Conservation (phyloP, 2,888 invertebrate genomes). For the Noctua janthe region DNA sequence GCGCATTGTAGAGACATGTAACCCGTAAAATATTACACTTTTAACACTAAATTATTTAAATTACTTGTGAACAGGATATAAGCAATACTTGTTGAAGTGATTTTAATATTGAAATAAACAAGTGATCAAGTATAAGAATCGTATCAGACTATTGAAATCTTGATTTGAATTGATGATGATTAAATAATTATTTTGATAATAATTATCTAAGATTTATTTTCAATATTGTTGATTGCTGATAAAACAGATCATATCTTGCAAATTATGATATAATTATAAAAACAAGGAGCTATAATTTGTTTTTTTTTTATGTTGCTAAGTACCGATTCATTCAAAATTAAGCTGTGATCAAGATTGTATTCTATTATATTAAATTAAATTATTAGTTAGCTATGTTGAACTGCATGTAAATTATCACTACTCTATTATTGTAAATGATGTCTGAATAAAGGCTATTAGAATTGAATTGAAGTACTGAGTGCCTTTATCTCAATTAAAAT, state of each 20-base stretch:
- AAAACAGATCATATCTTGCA: background rate
- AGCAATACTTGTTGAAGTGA: background rate
- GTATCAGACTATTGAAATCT: conserved; percentile 10
- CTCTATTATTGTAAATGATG: no score
- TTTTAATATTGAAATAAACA: background rate
- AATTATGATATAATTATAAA: conserved; percentile 19
- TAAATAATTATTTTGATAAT: background rate
- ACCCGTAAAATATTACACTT: background rate
- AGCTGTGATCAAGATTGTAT: no score
- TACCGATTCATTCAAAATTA: no score
- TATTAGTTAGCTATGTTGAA: no score
- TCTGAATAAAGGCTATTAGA: no score
- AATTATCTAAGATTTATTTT: conserved; percentile 2
- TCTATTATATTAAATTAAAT: no score
- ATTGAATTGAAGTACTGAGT: background rate
- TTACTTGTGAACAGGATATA: background rate
- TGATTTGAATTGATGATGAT: background rate
- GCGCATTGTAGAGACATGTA: background rate
- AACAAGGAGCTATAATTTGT: background rate
- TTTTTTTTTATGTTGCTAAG: background rate
- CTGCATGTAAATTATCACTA: no score
- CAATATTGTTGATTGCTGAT: background rate
- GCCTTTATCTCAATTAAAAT: background rate
- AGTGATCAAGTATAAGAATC: background rate
- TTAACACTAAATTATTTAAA: background rate